Evolutionary conservation across 2,113 vertebrate species (phyloP).

Genomic region (Cichladusa arquata): DNA sequence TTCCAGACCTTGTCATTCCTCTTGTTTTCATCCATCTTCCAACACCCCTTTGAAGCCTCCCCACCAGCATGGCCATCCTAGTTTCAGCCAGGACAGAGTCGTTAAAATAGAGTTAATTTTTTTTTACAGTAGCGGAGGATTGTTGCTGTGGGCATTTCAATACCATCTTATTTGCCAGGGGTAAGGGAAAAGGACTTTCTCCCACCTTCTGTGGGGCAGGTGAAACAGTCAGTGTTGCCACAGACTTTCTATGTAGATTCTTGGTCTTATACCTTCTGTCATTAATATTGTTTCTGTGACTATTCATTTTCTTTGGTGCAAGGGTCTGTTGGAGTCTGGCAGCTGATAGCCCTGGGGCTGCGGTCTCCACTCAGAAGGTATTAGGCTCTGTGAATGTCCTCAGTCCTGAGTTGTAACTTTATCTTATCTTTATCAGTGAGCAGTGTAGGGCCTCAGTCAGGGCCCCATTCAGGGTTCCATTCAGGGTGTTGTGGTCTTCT

Average conservation of each 20-base stretch:
- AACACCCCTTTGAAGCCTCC: background rate
- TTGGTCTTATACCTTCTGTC: background rate
- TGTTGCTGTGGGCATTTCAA: background rate
- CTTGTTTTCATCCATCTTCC: background rate
- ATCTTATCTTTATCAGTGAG: background rate
- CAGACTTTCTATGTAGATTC: background rate
- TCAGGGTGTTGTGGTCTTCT: background rate
- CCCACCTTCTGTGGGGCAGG: background rate
- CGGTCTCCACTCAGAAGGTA: background rate
- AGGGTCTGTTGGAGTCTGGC: background rate
- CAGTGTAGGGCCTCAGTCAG: background rate
- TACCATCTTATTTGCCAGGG: background rate
- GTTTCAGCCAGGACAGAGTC: background rate
- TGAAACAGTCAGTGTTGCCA: background rate
- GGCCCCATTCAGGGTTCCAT: background rate
- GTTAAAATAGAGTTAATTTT: background rate
- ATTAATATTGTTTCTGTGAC: background rate
- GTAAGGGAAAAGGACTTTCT: background rate
- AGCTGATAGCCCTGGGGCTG: background rate
- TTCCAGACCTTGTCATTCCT: background rate
- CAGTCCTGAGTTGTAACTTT: background rate
- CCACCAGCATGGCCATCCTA: background rate
- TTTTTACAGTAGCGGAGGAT: background rate
- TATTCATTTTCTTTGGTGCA: background rate
- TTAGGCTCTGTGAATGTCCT: background rate